Base-by-base conservation (phyloP, 2,113 vertebrate species). In the Bagarius yarrelli region DNA sequence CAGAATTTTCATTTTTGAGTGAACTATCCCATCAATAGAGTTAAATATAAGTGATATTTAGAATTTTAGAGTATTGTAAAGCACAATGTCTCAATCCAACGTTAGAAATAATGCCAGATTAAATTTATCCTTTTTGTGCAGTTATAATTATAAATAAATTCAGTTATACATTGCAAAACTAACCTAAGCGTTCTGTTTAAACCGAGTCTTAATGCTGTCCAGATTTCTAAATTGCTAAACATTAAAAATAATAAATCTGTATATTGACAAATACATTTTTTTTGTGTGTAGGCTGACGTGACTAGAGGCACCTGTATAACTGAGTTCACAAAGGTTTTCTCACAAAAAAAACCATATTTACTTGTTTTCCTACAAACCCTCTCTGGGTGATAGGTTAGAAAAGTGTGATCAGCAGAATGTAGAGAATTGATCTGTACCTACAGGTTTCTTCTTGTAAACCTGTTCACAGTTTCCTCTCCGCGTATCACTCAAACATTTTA, bases 341-440 rank as follows among this genome's bases (percentile, higher is more conserved):
- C 23, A 69, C 40, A 16, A 18, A 50, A 50, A 40, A 40, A 40
- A n/a, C n/a, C 36, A 40, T 40, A 40, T 53, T 27, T 70, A 47
- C 47, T 71, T 56, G 44, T 30, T 59, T n/a, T 47, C 12, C 34
- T 75, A 71, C 36, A 75, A 40, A 79, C 69, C 11, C 23, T 19
- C 25, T 30, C 40, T 79, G 83, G 59, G 59, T 84, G 78, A 85
- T 79, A 71, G 69, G 18, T 55, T 69, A 59, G 61, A 81, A 75
- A 23, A 78, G 82, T 75, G 77, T 85, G 80, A 81, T 80, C 80
- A 83, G 59, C 55, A 78, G 63, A 69, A 63, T 81, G 82, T 80
- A 78, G 66, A 84, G 60, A 82, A 84, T 87, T 84, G 77, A 81
- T 83, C 76, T 69, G 63, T 72, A 80, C 79, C 53, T 76, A 78